Evolutionary conservation across 2,888 invertebrate species (phyloP), one percentile per base, ranked within the genome.

Genomic region (Rosalia funebris): DNA sequence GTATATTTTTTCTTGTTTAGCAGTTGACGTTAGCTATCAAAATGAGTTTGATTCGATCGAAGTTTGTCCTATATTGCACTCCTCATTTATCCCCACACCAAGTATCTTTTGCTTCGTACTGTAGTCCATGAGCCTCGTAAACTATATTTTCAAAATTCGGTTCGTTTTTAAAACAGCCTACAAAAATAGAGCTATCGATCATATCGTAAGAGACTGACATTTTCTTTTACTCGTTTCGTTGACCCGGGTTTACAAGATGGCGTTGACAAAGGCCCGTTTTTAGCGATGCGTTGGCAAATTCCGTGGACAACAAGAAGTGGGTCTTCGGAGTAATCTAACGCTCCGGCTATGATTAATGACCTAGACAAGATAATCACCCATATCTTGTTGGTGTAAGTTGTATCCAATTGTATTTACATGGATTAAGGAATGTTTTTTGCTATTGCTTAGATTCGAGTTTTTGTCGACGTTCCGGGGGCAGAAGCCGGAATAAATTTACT

Each of bases 301-400:
- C 58, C 63, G 52, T 50, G 64, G 60, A 56, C 60, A 62, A 66
- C 62, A 69, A 70, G 65, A 66, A 65, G 62, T 32, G 62, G 63
- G 58, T 60, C 56, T 53, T 42, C 46, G 52, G 32, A 46, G 64
- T 64, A 70, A 68, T 68, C 63, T 66, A 65, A 69, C 60, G 65
- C 68, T 54, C 64, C 55, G 64, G 53, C 53, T 53, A 53, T 72
- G 71, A 72, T 71, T 72, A 71, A 71, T 70, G 68, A 56, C 48
- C 57, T 55, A 67, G 68, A 72, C 69, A 72, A 72, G 70, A 71
- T 71, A 71, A 72, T 71, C 72, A 70, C 70, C 69, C 68, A 67
- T 71, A 71, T 71, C 71, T 68, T 65, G 68, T 68, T 71, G 60
- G 63, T 63, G 60, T 55, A 69, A 67, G 64, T 71, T 69, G 69